Conservation (phyloP, 2,888 invertebrate species). For the Mycalesis mineus region DNA sequence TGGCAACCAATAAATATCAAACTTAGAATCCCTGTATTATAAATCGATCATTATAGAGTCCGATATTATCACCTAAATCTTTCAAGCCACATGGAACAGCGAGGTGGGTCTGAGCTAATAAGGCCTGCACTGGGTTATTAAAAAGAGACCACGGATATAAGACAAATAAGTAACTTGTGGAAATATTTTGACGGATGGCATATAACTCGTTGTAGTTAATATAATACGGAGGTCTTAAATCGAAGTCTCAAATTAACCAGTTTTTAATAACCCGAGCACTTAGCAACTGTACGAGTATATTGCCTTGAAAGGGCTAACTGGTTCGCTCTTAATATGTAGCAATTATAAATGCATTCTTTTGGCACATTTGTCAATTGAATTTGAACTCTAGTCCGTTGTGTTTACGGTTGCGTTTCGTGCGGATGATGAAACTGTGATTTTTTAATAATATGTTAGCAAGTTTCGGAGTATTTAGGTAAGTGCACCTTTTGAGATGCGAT, state of each 20-base stretch:
- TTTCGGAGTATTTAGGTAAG: conserved; percentile 12
- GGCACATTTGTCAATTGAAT: conserved; percentile 7
- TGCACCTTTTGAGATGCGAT: background rate
- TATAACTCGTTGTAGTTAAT: conserved; percentile 3
- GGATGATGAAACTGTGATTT: background rate
- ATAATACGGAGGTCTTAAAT: conserved; percentile 14
- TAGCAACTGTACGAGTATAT: conserved; percentile 38
- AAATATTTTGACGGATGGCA: background rate
- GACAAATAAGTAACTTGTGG: background rate
- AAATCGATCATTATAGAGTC: no score
- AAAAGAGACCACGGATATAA: no score
- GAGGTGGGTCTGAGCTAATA: no score
- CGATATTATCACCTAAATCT: no score
- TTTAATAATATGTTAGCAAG: conserved; percentile 15
- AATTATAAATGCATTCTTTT: conserved; percentile 40
- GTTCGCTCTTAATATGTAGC: conserved; percentile 49
- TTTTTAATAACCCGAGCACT: conserved; percentile 20
- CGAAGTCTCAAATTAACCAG: conserved; percentile 12
- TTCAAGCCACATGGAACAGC: no score
- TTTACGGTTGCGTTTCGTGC: background rate
- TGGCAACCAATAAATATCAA: no score
- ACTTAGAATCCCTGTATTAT: no score
- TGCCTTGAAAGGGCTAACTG: conserved; percentile 48
- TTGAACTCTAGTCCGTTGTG: conserved; percentile 12
- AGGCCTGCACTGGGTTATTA: no score